phyloP scores from a whole-genome alignment of 2,888 invertebrate genomes.

The Pecten maximus region DNA sequence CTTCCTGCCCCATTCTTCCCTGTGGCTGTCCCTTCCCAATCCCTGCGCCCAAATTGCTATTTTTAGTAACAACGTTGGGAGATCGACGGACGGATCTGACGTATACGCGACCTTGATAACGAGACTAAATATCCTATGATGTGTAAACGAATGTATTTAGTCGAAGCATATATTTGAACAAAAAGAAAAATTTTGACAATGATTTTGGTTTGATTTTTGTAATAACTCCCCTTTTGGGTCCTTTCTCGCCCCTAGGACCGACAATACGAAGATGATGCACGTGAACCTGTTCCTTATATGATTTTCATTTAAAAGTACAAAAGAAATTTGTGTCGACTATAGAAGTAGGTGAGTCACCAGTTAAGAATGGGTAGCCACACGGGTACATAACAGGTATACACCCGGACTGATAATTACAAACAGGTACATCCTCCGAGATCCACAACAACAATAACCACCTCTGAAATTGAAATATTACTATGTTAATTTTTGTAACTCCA shows the following conservation, averaged over 20 bases:
- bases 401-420: background rate
- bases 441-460: background rate
- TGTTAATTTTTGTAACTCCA: constrained; percentile 35
- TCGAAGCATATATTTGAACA: too few relatives aligned
- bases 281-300: background rate
- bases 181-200: too few relatives aligned
- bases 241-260: constrained; percentile 17
- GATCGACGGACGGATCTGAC: too few relatives aligned
- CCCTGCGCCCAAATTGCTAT: too few relatives aligned
- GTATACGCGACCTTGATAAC: too few relatives aligned
- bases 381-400: background rate
- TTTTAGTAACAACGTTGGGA: too few relatives aligned
- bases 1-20: too few relatives aligned
- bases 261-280: background rate
- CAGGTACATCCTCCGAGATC: background rate
- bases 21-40: too few relatives aligned
- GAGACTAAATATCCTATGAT: too few relatives aligned
- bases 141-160: too few relatives aligned
- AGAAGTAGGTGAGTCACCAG: background rate
- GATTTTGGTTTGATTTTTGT: too few relatives aligned
- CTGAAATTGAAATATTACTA: constrained; percentile 30
- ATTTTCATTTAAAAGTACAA: background rate
- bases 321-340: background rate
- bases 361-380: background rate
- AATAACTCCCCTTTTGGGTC: background rate